Evolutionary conservation across 2,888 invertebrate species (phyloP).

Genomic region (Acleris sparsana): DNA sequence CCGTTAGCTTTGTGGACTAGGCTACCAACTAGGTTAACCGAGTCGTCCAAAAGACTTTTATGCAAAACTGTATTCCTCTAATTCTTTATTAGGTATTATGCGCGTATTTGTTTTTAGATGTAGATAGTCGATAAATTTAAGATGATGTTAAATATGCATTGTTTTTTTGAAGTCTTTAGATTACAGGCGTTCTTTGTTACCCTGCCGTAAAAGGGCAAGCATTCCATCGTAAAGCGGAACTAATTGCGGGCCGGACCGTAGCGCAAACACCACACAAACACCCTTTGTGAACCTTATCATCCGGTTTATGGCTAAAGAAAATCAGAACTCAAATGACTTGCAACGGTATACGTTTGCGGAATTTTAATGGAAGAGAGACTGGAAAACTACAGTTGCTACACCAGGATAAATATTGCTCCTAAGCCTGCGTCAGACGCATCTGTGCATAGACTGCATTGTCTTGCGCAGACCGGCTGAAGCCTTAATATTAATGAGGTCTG

Average conservation of each 20-base stretch:
- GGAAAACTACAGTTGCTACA: neutral
- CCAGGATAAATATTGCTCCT: neutral
- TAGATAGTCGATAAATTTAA: too few species aligned
- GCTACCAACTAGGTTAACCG: too few species aligned
- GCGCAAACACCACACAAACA: constrained; percentile 43
- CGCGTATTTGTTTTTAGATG: too few species aligned
- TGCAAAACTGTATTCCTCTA: too few species aligned
- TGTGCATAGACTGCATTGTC: neutral
- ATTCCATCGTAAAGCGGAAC: constrained; percentile 45
- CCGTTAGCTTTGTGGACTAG: too few species aligned
- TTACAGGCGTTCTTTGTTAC: constrained; percentile 19
- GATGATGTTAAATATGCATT: too few species aligned
- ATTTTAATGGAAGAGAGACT: neutral
- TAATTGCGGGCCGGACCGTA: constrained; percentile 46
- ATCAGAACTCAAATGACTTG: constrained; percentile 8
- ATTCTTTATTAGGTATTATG: too few species aligned
- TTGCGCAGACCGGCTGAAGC: too few species aligned
- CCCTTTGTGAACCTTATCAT: constrained; percentile 50
- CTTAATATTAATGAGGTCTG: neutral
- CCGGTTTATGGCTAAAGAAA: constrained; percentile 39
- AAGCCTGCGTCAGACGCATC: neutral
- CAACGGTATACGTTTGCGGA: constrained; percentile 17
- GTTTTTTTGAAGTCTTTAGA: neutral
- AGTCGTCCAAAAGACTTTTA: too few species aligned
- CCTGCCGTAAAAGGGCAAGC: constrained; percentile 40